Evolutionary conservation across 1,140 invertebrate species (phyloP).

Genomic region (Leptinotarsa undecemlineata): DNA sequence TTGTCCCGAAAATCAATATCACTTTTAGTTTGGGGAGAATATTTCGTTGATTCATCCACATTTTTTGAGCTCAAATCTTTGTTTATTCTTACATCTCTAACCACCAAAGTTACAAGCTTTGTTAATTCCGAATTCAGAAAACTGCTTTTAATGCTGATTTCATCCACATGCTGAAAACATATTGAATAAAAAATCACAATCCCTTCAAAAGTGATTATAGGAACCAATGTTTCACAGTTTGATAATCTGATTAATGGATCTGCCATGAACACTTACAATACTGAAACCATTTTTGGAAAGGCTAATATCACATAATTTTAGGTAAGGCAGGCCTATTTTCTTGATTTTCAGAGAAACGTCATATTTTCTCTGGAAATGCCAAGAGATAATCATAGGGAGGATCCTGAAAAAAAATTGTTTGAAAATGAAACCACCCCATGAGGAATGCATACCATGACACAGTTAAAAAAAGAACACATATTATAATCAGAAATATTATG

Average conservation of each 20-base stretch:
- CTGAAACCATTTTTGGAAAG: constrained; percentile 35
- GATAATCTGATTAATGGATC: neutral
- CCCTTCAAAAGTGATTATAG: too few relatives aligned
- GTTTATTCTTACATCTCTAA: constrained; percentile 82
- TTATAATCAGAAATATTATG: constrained; percentile 21
- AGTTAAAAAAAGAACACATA: constrained; percentile 27
- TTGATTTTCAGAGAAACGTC: constrained; percentile 70
- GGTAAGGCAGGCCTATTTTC: constrained; percentile 67
- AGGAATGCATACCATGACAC: constrained; percentile 29
- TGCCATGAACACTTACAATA: constrained; percentile 24
- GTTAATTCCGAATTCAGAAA: constrained; percentile 88
- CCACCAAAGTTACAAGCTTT: constrained; percentile 82
- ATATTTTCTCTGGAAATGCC: constrained; percentile 65
- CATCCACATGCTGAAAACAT: constrained; percentile 63
- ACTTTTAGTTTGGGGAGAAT: constrained; percentile 48
- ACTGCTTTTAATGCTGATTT: constrained; percentile 84
- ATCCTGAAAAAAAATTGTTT: constrained; percentile 57
- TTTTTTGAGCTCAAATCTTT: constrained; percentile 65
- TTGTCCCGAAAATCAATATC: constrained; percentile 71
- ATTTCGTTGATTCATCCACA: neutral
- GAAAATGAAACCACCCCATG: neutral
- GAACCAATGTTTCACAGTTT: too few relatives aligned
- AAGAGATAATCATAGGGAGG: constrained; percentile 68
- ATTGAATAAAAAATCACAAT: neutral
- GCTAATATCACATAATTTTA: constrained; percentile 51